Conservation (phyloP, 2,797 vertebrate species). For the Microcaecilia unicolor region DNA sequence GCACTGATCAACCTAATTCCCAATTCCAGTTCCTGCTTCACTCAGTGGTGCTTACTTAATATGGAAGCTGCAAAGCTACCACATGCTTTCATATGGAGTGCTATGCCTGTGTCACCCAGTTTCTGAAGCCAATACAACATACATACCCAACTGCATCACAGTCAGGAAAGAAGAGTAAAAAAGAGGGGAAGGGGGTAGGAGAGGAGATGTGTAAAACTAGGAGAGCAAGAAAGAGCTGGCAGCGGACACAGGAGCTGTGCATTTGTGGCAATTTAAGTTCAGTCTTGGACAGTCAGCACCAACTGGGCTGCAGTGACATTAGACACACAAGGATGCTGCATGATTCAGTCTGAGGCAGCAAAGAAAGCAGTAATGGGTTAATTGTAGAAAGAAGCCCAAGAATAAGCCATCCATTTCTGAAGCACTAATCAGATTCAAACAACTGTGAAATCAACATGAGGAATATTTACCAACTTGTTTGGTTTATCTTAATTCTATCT, state of each 20-base stretch:
- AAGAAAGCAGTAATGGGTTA: slow-evolving; percentile 44
- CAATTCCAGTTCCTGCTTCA: no score
- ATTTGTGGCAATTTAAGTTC: slow-evolving; percentile 23
- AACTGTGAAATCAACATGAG: no score
- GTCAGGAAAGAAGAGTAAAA: no score
- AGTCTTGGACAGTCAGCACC: slow-evolving; percentile 37
- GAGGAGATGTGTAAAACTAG: slow-evolving; percentile 14
- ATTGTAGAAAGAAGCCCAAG: slow-evolving; percentile 57
- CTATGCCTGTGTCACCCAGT: not conserved
- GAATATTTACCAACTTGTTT: no score
- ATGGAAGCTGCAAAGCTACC: no score
- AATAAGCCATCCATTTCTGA: slow-evolving; percentile 63
- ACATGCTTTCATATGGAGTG: no score
- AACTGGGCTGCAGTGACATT: slow-evolving; percentile 41
- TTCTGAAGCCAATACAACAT: slow-evolving; percentile 6
- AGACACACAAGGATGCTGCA: slow-evolving; percentile 32
- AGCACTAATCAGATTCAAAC: no score
- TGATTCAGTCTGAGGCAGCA: slow-evolving; percentile 45
- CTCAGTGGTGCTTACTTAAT: no score
- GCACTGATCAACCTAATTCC: no score
- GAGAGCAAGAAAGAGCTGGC: not conserved
- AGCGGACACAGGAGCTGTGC: slow-evolving; percentile 1
- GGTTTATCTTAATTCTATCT: no score
- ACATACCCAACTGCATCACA: slow-evolving; percentile 9
- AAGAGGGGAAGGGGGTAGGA: slow-evolving; percentile 10